A percentile compares a stretch with the other conserved stretches of the same genome.
phyloP scores from a whole-genome alignment of 1,140 invertebrate genomes.

The Brachionus sp. region DNA sequence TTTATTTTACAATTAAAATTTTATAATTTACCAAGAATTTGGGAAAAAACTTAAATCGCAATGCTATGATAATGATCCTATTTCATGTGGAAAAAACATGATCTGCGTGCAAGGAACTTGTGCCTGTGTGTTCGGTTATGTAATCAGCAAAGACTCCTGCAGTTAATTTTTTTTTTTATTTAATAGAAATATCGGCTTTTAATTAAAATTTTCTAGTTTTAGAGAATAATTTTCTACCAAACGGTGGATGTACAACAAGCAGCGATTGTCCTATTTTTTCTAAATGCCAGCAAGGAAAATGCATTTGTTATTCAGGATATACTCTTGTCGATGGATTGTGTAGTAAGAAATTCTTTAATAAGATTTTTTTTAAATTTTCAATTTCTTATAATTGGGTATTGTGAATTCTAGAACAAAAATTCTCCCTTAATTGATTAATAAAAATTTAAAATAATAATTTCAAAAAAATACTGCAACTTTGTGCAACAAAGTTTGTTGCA shows the following conservation, averaged over 20 bases:
- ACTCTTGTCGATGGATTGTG: background rate
- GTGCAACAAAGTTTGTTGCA: too few relatives aligned
- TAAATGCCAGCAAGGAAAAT: constrained; percentile 18
- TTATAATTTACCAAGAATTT: background rate
- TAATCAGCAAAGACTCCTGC: background rate
- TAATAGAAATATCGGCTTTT: background rate
- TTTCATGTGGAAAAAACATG: background rate
- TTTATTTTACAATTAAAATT: background rate
- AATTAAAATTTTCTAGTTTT: background rate
- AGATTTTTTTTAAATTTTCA: too few relatives aligned
- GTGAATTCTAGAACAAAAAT: too few relatives aligned
- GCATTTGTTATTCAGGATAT: constrained; percentile 1
- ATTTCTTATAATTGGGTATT: too few relatives aligned
- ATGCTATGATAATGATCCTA: background rate
- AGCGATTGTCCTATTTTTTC: constrained; percentile 13
- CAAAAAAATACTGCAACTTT: too few relatives aligned
- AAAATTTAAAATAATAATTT: too few relatives aligned
- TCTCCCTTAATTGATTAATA: too few relatives aligned
- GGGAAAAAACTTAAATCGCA: background rate
- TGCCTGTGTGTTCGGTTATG: background rate
- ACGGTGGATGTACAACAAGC: background rate
- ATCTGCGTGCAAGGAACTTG: background rate
- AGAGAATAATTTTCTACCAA: background rate
- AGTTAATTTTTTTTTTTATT: background rate
- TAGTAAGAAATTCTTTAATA: constrained; percentile 8